Conservation (phyloP, 1,140 invertebrate genomes). For the Penaeus japonicus region DNA sequence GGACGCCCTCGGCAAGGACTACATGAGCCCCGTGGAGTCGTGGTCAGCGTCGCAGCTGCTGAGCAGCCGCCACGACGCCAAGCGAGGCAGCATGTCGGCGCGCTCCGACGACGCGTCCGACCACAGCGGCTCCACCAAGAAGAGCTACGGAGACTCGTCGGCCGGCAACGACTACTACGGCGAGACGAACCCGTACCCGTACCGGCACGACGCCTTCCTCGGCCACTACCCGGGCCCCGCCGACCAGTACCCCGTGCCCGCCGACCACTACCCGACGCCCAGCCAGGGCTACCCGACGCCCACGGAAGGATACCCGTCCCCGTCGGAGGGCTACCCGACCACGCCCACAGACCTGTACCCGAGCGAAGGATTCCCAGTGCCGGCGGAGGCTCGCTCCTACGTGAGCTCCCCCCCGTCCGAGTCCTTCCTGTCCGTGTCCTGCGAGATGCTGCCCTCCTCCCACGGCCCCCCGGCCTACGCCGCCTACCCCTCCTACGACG, state of each 20-base stretch:
- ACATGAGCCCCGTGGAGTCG: constrained; percentile 57
- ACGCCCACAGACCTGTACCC: constrained; percentile 18
- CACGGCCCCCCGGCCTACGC: constrained; percentile 57
- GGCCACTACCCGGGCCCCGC: background rate
- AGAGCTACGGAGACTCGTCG: constrained; percentile 57
- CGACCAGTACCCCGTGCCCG: constrained; percentile 37
- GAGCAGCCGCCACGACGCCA: constrained; percentile 45
- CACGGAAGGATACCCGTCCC: constrained; percentile 51
- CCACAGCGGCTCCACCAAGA: constrained; percentile 57
- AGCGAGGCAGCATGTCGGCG: constrained; percentile 53
- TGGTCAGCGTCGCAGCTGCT: constrained; percentile 58
- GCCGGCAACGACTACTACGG: constrained; percentile 49
- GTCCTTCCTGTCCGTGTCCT: constrained; percentile 57
- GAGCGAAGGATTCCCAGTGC: constrained; percentile 38
- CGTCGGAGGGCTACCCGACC: constrained; percentile 50
- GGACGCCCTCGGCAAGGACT: constrained; percentile 57
- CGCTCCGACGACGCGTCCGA: constrained; percentile 56
- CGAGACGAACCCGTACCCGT: background rate
- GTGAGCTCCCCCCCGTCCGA: constrained; percentile 58
- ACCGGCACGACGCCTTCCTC: too few relatives aligned
- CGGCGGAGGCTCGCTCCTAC: constrained; percentile 52
- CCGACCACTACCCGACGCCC: constrained; percentile 19
- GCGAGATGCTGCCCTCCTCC: constrained; percentile 51
- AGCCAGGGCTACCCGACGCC: constrained; percentile 37
- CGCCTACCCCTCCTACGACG: constrained; percentile 55